Base-by-base conservation (phyloP, 2,113 vertebrate species). In the Holacanthus passer region DNA sequence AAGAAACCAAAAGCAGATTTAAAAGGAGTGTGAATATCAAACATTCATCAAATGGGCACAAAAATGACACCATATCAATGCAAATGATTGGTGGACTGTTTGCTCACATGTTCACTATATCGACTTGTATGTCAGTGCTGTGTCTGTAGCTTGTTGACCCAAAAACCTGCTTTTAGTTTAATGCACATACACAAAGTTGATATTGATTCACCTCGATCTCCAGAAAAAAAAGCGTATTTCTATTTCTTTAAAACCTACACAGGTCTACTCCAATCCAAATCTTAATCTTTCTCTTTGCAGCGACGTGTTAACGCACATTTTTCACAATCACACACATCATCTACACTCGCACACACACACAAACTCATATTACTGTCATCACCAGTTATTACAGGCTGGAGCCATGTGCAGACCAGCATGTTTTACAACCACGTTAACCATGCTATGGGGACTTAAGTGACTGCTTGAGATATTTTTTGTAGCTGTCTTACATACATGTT, bases 391-490 rank as follows among this genome's bases (percentile, higher is more conserved):
- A 71, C 81, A 84, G 71, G 74, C 89, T 77, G 53, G 52, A 86
- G 79, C 83, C 22, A 41, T 79, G 79, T 73, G 79, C 71, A 85
- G 68, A 31, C 77, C 81, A 29, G 78, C 73, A 69, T 90, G 89
- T 92, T 93, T 94, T 93, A 93, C 88, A 92, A 85, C 82, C 77
- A 82, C 45, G 83, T 89, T 88, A 89, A 88, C 89, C 91, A 85
- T 90, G 79, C 91, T 81, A 82, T 53, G 41, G 86, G 81, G 77
- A 89, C 81, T 86, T 77, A 87, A 88, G 85, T 92, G 89, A 88
- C 90, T 82, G 84, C 84, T 90, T 89, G 68, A 87, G 79, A 84
- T 79, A 79, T 87, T 88, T 91, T 93, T 87, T 90, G 87, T 77
- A 79, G 87, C 67, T 66, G 58, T 71, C 55, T 68, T 79, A 60